Evolutionary conservation across 1,140 invertebrate species (phyloP).

Genomic region (Macrotrachela quadricornifera): DNA sequence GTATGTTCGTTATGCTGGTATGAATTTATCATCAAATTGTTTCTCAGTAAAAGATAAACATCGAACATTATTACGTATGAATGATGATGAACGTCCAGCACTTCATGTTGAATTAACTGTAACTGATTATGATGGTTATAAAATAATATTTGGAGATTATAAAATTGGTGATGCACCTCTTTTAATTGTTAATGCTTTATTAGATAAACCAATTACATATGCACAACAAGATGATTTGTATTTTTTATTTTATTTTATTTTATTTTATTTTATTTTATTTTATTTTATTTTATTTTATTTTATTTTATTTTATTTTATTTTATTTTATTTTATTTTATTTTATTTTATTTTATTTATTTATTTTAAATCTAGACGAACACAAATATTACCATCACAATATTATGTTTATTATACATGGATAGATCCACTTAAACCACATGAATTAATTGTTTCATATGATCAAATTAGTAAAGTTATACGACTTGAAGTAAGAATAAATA

Average conservation of each 20-base stretch:
- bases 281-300: neutral
- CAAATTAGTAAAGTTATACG: too few relatives aligned
- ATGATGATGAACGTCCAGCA: too few relatives aligned
- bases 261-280: neutral
- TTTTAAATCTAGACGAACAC: constrained; percentile 10
- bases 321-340: neutral
- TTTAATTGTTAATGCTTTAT: constrained; percentile 58
- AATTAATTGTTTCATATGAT: constrained; percentile 12
- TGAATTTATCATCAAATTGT: too few relatives aligned
- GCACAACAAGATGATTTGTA: constrained; percentile 30
- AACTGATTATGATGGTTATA: constrained; percentile 29
- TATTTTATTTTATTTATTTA: neutral
- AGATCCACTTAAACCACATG: constrained; percentile 26
- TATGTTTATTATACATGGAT: constrained; percentile 32
- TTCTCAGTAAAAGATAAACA: constrained; percentile 5
- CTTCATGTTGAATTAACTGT: too few relatives aligned
- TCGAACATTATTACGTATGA: neutral
- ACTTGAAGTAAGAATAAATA: too few relatives aligned
- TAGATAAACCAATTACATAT: constrained; percentile 28
- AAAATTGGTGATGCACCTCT: constrained; percentile 58
- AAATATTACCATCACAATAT: constrained; percentile 16
- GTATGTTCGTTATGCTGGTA: too few relatives aligned
- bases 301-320: neutral
- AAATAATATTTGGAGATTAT: constrained; percentile 60
- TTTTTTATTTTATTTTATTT: neutral